Conservation (phyloP, 1,140 invertebrate species). For the Bombus waltoni region DNA sequence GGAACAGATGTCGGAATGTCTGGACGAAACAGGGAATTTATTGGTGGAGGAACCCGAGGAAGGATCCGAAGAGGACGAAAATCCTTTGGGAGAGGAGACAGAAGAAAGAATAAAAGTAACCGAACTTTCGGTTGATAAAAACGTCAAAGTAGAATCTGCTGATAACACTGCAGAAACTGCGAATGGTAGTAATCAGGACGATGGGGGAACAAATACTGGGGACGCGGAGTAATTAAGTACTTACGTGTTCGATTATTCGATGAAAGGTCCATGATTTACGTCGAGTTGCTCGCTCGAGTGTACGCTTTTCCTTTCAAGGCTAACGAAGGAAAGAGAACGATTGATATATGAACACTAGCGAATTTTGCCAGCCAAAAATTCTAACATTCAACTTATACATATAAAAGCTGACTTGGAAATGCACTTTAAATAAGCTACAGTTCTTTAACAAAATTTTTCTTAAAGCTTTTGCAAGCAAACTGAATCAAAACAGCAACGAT, state of each 20-base stretch:
- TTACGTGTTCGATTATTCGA: slow-evolving; percentile 49
- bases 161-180: not conserved
- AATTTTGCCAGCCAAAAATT: not conserved
- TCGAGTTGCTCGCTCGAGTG: slow-evolving; percentile 55
- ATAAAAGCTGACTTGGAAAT: not conserved
- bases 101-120: slow-evolving; percentile 63
- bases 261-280: slow-evolving; percentile 57
- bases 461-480: slow-evolving; percentile 23
- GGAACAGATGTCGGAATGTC: too few species aligned
- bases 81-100: slow-evolving; percentile 34
- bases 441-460: not conserved
- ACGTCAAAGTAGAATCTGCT: slow-evolving; percentile 49
- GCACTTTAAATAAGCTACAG: not conserved
- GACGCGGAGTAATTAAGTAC: slow-evolving; percentile 51
- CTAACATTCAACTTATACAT: not conserved
- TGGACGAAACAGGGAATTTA: slow-evolving; percentile 43
- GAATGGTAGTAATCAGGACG: slow-evolving; percentile 38
- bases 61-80: slow-evolving; percentile 15
- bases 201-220: slow-evolving; percentile 41
- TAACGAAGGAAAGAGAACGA: not conserved
- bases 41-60: slow-evolving; percentile 44
- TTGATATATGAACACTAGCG: not conserved
- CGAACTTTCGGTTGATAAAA: slow-evolving; percentile 61
- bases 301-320: slow-evolving; percentile 18
- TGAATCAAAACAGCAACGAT: not conserved